A percentile compares a stretch with the other conserved stretches of the same genome.
Evolutionary conservation across 2,113 vertebrate genomes (phyloP).

Genomic region (Ictidomys tridecemlineatus): DNA sequence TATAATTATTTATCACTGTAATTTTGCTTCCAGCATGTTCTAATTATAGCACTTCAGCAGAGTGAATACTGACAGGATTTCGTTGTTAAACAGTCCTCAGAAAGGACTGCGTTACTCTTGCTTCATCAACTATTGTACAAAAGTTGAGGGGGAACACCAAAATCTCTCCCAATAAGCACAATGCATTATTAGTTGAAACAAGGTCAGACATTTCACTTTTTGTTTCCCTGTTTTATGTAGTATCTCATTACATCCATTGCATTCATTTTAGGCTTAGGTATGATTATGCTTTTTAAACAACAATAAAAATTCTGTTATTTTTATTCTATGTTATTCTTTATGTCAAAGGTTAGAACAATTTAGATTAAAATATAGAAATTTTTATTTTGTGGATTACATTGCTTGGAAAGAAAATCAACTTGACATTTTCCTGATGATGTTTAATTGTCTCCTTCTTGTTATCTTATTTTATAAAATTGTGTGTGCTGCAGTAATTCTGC

Average conservation of each 20-base stretch:
- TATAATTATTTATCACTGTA: constrained; percentile 70
- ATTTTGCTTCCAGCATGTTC: constrained; percentile 70
- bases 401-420: constrained; percentile 30
- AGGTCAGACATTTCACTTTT: constrained; percentile 35
- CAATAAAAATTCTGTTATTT: not conserved
- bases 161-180: not conserved
- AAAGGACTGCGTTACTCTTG: not conserved
- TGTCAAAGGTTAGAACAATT: constrained; percentile 41
- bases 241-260: not conserved
- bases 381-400: constrained; percentile 43
- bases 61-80: constrained; percentile 67
- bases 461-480: constrained; percentile 16
- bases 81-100: not conserved
- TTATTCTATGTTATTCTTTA: not conserved
- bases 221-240: not conserved
- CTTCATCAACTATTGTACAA: constrained; percentile 35
- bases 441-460: constrained; percentile 28
- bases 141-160: not conserved
- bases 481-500: constrained; percentile 22
- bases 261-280: not conserved
- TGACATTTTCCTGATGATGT: constrained; percentile 25
- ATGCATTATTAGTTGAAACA: constrained; percentile 32
- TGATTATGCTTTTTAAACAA: constrained; percentile 22
- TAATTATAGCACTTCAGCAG: constrained; percentile 69
- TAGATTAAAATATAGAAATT: constrained; percentile 5